Evolutionary conservation across 2,888 invertebrate genomes (phyloP), one percentile per base, ranked within the genome.

Genomic region (Nemurella pictetii): DNA sequence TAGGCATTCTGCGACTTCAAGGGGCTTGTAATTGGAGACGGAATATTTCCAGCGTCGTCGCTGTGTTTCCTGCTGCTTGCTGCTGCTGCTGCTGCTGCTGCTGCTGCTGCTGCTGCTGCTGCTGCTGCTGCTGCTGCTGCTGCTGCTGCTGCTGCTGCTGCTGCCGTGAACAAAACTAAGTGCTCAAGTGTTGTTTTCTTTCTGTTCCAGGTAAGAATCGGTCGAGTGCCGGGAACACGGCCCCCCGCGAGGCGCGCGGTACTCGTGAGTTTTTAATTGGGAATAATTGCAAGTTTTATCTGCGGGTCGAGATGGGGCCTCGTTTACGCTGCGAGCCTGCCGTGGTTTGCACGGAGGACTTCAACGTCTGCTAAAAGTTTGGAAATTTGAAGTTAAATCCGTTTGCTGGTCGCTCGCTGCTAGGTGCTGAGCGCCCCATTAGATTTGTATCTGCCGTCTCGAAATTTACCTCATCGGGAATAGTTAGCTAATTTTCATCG

Each of bases 161-260:
- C 15, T 7, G 55, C 20, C 15, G 1, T 15, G 55, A 20, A 15
- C 15, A 20, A 20, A 55, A 32, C 32, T 55, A 15, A 9, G 55
- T 55, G 74, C 29, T 29, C 29, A 75, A 75, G 28, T 75, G 75
- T 75, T 28, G 75, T 75, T 75, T 75, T 29, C 29, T 75, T 75
- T 29, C 29, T 75, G 75, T 75, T 75, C 28, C 75, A 75, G 75
- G 75, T 75, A 75, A 75, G 75, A 15, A 25, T n/a, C 25, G 75
- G 75, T 27, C 4, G 75, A 28, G 75, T 27, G 27, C 20, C 27
- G 27, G 12, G 7, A 25, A 2, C 25, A 9, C 55, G 20, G 55
- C 20, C 2, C 55, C 9, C 20, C 15, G 20, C 55, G 55, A 55
- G 20, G 20, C 55, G 20, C 55, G 55, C 9, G 55, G 12, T 4